Percentiles rank a stretch among this genome's conserved stretches.
phyloP scores from a whole-genome alignment of 2,113 vertebrate species.

The Tachysurus fulvidraco region DNA sequence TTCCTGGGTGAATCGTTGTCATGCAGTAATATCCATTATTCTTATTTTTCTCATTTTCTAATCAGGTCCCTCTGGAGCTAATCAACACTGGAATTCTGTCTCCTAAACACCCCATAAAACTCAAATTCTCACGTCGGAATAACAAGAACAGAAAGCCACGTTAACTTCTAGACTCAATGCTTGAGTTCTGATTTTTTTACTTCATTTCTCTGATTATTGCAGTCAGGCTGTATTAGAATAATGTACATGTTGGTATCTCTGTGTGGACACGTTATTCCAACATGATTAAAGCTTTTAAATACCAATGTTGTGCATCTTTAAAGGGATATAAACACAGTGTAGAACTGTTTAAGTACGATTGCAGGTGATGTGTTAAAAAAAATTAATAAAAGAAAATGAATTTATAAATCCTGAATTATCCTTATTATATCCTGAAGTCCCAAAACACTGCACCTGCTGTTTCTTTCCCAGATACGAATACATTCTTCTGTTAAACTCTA shows the following conservation, averaged over 20 bases:
- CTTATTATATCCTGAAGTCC: too few species aligned
- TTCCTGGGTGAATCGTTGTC: background rate
- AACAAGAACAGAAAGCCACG: background rate
- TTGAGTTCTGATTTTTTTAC: background rate
- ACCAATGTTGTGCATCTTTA: background rate
- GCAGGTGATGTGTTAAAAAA: too few species aligned
- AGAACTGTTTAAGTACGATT: too few species aligned
- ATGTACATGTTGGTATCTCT: background rate
- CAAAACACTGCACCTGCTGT: too few species aligned
- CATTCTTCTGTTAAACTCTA: too few species aligned
- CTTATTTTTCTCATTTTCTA: background rate
- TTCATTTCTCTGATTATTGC: background rate
- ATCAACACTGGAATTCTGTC: slow-evolving; percentile 3
- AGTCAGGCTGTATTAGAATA: background rate
- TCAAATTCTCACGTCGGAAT: background rate
- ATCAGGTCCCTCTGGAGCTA: slow-evolving; percentile 3
- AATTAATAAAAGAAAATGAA: too few species aligned
- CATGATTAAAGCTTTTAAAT: background rate
- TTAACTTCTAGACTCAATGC: background rate
- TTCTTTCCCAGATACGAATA: too few species aligned
- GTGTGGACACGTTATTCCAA: background rate
- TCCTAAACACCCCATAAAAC: slow-evolving; percentile 11
- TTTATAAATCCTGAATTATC: too few species aligned
- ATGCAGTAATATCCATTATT: background rate
- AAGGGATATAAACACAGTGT: too few species aligned